Conservation (phyloP, 2,888 invertebrate species). For the Callosobruchus maculatus region DNA sequence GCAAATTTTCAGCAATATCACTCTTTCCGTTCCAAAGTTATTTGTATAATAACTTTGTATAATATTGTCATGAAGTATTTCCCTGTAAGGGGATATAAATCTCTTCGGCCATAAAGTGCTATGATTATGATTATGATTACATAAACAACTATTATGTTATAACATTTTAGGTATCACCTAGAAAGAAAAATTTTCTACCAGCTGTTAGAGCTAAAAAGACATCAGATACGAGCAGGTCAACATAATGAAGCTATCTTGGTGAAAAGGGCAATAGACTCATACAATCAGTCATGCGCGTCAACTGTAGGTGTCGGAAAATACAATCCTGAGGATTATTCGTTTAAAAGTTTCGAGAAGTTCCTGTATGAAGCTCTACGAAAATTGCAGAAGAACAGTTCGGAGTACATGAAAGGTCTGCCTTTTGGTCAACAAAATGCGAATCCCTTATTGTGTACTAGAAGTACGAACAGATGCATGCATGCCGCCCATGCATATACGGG, state of each 20-base stretch:
- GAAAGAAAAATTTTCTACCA: slow-evolving; percentile 92
- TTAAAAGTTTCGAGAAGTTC: slow-evolving; percentile 81
- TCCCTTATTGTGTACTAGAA: slow-evolving; percentile 78
- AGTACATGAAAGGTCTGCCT: slow-evolving; percentile 53
- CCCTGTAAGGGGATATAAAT: too few relatives aligned
- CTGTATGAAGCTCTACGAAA: slow-evolving; percentile 81
- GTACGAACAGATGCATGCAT: slow-evolving; percentile 86
- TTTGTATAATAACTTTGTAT: too few relatives aligned
- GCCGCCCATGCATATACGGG: slow-evolving; percentile 90
- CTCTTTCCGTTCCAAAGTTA: too few relatives aligned
- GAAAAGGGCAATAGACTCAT: slow-evolving; percentile 81
- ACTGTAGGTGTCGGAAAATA: slow-evolving; percentile 64
- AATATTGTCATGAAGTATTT: too few relatives aligned
- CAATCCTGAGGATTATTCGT: slow-evolving; percentile 63
- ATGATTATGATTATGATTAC: too few relatives aligned
- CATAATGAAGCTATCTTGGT: slow-evolving; percentile 84
- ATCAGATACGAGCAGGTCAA: slow-evolving; percentile 87
- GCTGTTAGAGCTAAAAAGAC: slow-evolving; percentile 82
- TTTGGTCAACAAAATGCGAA: slow-evolving; percentile 48
- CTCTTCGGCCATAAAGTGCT: too few relatives aligned
- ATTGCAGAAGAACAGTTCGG: slow-evolving; percentile 68
- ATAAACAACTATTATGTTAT: too few relatives aligned
- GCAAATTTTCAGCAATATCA: too few relatives aligned
- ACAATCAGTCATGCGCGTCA: slow-evolving; percentile 71
- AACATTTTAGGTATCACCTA: slow-evolving; percentile 76